phyloP scores from a whole-genome alignment of 2,888 invertebrate genomes.

The Dynastes maya region DNA sequence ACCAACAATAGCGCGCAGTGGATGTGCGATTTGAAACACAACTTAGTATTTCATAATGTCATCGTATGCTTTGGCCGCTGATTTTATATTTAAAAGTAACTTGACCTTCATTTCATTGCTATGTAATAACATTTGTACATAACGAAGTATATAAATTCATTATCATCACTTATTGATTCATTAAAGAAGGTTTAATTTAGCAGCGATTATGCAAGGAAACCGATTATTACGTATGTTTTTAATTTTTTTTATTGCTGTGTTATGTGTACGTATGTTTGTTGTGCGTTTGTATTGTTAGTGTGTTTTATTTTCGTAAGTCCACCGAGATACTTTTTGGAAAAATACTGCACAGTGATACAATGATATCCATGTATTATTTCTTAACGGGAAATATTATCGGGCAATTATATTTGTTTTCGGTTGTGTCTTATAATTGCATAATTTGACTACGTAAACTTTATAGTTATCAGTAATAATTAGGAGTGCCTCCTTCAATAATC shows the following conservation, averaged over 20 bases:
- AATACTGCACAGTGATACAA: too few relatives aligned
- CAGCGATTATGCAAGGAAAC: slow-evolving; percentile 9
- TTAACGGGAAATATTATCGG: too few relatives aligned
- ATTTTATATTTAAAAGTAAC: slow-evolving; percentile 12
- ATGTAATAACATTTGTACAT: slow-evolving; percentile 10
- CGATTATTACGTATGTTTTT: slow-evolving; percentile 23
- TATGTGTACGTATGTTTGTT: neutral
- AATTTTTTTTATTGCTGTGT: neutral
- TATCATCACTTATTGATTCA: slow-evolving; percentile 22
- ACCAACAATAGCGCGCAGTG: neutral
- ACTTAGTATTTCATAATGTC: neutral
- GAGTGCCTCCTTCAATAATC: too few relatives aligned
- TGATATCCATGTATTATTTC: too few relatives aligned
- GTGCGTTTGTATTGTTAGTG: neutral
- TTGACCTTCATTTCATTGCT: slow-evolving; percentile 29
- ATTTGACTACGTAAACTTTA: too few relatives aligned
- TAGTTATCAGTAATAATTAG: too few relatives aligned
- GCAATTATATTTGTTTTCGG: too few relatives aligned
- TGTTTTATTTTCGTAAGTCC: neutral
- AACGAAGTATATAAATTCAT: slow-evolving; percentile 8
- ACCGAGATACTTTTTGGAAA: neutral
- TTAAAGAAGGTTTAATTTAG: slow-evolving; percentile 9
- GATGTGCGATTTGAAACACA: neutral
- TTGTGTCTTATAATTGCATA: too few relatives aligned
- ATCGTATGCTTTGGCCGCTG: neutral